Conservation (phyloP, 2,113 vertebrate species). For the Toxostoma redivivum region DNA sequence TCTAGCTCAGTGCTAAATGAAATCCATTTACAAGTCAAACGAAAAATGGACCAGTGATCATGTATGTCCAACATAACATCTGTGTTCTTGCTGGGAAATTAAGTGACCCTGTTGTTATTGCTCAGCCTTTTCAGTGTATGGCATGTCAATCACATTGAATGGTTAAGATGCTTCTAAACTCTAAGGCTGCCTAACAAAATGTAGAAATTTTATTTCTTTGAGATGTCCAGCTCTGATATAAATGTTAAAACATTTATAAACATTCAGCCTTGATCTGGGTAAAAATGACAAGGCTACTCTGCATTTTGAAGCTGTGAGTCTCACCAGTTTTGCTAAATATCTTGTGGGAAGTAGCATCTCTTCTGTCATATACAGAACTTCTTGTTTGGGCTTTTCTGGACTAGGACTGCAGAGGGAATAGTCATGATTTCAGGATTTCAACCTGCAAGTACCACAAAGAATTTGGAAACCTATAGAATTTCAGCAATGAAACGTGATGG, state of each 20-base stretch:
- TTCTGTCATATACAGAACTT: neutral
- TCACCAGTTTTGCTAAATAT: neutral
- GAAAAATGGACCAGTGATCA: neutral
- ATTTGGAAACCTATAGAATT: neutral
- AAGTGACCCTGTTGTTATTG: neutral
- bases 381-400: neutral
- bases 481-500: neutral
- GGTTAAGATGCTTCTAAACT: neutral
- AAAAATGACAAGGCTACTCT: neutral
- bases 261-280: neutral
- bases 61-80: neutral
- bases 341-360: neutral
- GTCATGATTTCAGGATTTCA: neutral
- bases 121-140: neutral
- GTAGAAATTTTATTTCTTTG: neutral
- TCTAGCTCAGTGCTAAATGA: neutral
- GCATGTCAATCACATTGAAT: neutral
- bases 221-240: neutral
- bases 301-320: neutral
- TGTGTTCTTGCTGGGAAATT: neutral
- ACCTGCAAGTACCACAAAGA: neutral
- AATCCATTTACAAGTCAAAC: neutral
- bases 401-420: neutral
- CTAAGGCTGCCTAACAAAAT: neutral
- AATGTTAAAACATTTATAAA: neutral